Evolutionary conservation across 2,113 vertebrate genomes (phyloP).

Genomic region (Chaetops frenatus): DNA sequence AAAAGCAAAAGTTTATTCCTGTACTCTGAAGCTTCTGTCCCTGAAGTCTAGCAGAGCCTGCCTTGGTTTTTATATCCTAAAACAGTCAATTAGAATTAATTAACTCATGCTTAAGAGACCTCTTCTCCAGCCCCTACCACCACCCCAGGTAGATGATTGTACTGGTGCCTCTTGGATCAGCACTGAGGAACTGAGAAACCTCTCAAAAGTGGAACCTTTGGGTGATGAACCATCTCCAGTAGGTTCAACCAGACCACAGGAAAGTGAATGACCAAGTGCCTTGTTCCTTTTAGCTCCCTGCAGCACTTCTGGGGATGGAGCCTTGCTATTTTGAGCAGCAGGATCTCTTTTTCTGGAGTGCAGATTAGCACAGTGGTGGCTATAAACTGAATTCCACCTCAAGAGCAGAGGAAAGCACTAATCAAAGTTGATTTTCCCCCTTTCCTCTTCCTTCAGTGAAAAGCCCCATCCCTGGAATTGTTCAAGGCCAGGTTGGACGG

Average conservation of each 20-base stretch:
- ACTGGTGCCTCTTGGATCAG: not conserved
- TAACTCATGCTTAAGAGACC: not conserved
- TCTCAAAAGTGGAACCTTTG: not conserved
- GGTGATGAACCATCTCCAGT: not conserved
- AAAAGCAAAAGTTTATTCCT: not conserved
- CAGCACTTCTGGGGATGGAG: not conserved
- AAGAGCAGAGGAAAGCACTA: not conserved
- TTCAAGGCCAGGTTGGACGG: fast-evolving
- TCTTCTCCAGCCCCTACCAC: not conserved
- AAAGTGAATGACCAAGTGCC: not conserved
- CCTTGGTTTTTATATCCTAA: not conserved
- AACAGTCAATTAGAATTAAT: not conserved
- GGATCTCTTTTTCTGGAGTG: not conserved
- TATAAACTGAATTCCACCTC: not conserved
- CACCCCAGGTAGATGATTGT: not conserved
- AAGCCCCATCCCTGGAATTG: not conserved
- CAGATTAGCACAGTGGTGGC: not conserved
- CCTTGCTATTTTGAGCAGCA: not conserved
- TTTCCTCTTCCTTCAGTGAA: constrained; percentile 69
- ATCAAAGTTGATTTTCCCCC: not conserved
- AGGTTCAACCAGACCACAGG: not conserved
- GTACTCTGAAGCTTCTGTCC: not conserved
- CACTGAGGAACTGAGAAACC: not conserved
- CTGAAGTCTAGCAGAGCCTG: not conserved
- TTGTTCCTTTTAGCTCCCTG: not conserved